A percentile compares a stretch with the other conserved stretches of the same genome.
These are phyloP conservation scores for Ips typographus DNA, from an alignment of 1,140 invertebrate genomes.

Conservation along the genomic window DNA sequence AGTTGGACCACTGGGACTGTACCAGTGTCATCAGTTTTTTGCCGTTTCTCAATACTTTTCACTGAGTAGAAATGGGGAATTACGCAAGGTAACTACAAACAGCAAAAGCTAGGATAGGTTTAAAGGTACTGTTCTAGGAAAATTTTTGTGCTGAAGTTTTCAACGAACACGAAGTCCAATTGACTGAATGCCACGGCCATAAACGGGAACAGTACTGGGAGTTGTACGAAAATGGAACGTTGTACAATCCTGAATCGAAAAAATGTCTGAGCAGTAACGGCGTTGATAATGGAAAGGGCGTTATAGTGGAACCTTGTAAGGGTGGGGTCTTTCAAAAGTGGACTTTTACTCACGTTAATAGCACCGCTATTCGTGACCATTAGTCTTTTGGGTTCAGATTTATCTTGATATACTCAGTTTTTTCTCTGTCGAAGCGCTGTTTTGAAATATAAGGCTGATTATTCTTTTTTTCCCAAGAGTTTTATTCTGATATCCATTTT, in stretches of 20 bases:
- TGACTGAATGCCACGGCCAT: constrained; percentile 58
- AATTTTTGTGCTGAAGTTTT: constrained; percentile 66
- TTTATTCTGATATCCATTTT: too few species aligned
- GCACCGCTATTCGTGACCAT: too few species aligned
- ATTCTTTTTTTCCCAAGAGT: too few species aligned
- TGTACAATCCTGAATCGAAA: constrained; percentile 44
- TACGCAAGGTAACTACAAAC: constrained; percentile 58
- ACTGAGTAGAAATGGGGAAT: constrained; percentile 67
- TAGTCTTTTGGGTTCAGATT: too few species aligned
- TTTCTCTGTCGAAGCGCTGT: too few species aligned
- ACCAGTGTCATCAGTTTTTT: constrained; percentile 71
- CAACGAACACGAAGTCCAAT: constrained; percentile 53
- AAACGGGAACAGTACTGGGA: constrained; percentile 63
- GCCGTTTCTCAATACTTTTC: constrained; percentile 72
- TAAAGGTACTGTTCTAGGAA: constrained; percentile 55
- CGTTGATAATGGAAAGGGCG: constrained; percentile 47
- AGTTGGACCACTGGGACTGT: constrained; percentile 70
- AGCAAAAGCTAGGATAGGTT: background rate
- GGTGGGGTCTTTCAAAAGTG: constrained; percentile 46
- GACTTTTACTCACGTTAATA: constrained; percentile 47
- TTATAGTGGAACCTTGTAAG: constrained; percentile 45
- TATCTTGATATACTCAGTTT: too few species aligned
- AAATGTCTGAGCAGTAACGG: constrained; percentile 49
- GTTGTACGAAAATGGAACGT: constrained; percentile 44
- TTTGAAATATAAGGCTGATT: too few species aligned